Conservation (phyloP, 2,797 vertebrate species). For the Austrolebias charrua region DNA sequence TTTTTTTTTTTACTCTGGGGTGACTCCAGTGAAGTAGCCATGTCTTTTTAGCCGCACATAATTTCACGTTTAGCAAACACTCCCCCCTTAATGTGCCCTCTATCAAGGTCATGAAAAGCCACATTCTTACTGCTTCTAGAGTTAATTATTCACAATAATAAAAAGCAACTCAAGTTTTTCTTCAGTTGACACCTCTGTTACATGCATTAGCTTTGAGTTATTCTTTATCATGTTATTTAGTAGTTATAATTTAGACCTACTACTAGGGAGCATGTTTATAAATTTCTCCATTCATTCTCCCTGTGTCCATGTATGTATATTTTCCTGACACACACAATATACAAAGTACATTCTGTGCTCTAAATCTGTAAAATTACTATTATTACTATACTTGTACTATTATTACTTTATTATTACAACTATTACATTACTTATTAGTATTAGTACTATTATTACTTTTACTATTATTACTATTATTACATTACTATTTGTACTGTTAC, state of each 20-base stretch:
- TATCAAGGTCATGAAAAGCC: constrained; percentile 78
- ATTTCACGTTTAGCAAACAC: constrained; percentile 76
- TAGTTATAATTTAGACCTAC: background rate
- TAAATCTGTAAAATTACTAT: too few relatives aligned
- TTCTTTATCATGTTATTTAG: background rate
- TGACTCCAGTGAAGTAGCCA: constrained; percentile 77
- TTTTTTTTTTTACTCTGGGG: constrained; percentile 80
- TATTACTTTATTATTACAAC: too few relatives aligned
- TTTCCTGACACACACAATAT: too few relatives aligned
- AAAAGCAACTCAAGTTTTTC: constrained; percentile 45
- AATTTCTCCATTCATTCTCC: background rate
- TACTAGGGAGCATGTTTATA: background rate
- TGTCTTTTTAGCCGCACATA: constrained; percentile 76
- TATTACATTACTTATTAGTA: too few relatives aligned
- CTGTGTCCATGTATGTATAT: too few relatives aligned
- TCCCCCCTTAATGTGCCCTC: constrained; percentile 69
- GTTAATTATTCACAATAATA: constrained; percentile 69
- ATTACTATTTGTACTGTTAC: too few relatives aligned
- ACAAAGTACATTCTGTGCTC: too few relatives aligned
- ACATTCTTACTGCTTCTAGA: constrained; percentile 56
- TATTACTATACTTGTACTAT: too few relatives aligned
- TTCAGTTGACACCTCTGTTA: constrained; percentile 34
- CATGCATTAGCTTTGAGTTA: constrained; percentile 18
- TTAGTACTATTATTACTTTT: too few relatives aligned
- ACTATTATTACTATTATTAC: too few relatives aligned